These are phyloP conservation scores for Sinonovacula constricta DNA, from an alignment of 1,140 invertebrate species.

Conservation along the genomic window DNA sequence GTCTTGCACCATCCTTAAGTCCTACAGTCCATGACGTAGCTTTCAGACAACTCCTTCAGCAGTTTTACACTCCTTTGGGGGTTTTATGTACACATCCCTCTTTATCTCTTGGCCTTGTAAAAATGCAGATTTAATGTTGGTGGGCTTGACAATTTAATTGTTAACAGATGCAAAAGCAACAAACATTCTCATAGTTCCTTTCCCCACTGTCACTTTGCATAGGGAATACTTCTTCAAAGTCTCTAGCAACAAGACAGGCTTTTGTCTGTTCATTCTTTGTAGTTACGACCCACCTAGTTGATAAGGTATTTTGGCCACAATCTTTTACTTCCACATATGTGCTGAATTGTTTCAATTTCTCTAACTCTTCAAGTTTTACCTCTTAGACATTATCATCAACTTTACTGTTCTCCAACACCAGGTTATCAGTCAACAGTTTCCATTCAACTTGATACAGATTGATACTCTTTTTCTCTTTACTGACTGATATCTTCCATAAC, in stretches of 20 bases:
- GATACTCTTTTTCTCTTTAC: slow-evolving; percentile 39
- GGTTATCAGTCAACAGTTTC: slow-evolving; percentile 20
- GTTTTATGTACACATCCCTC: no score
- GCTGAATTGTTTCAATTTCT: no score
- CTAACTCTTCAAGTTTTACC: slow-evolving; percentile 34
- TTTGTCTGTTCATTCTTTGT: no score
- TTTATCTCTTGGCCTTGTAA: no score
- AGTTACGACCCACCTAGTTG: no score
- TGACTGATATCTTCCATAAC: no score
- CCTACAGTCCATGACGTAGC: slow-evolving; percentile 10
- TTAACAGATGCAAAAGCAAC: slow-evolving; percentile 5
- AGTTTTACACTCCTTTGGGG: no score
- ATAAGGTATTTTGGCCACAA: no score
- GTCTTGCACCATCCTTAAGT: slow-evolving; percentile 11
- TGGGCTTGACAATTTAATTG: slow-evolving; percentile 39
- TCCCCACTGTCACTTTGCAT: slow-evolving; percentile 42
- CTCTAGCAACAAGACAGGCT: slow-evolving; percentile 50
- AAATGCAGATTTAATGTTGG: slow-evolving; percentile 45
- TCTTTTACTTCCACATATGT: no score
- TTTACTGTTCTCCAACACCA: slow-evolving; percentile 25
- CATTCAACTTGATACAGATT: no score
- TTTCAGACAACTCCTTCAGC: slow-evolving; percentile 3
- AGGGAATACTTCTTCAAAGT: slow-evolving; percentile 50
- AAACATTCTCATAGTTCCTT: slow-evolving; percentile 10
- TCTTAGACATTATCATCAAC: slow-evolving; percentile 22